A percentile compares a stretch with the other conserved stretches of the same genome.
Evolutionary conservation across 2,888 invertebrate genomes (phyloP).

Genomic region (Steinernema hermaphroditum): DNA sequence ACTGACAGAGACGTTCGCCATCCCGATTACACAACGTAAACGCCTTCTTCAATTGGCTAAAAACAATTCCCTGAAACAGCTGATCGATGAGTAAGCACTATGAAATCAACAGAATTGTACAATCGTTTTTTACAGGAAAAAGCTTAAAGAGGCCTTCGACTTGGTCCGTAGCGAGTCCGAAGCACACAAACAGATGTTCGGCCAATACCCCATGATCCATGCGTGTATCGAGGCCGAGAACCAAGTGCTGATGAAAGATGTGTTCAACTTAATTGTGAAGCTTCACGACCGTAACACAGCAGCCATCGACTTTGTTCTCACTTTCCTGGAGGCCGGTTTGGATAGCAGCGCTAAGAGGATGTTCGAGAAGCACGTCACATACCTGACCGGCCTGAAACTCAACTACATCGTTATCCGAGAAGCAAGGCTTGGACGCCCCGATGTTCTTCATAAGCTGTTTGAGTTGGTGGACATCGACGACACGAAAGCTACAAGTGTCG

Average conservation of each 20-base stretch:
- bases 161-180: neutral
- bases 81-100: neutral
- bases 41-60: slow-evolving; percentile 1
- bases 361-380: slow-evolving; percentile 14
- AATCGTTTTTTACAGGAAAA: slow-evolving; percentile 9
- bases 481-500: neutral
- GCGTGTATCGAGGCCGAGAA: slow-evolving; percentile 32
- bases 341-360: slow-evolving; percentile 25
- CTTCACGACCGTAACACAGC: slow-evolving; percentile 33
- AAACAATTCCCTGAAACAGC: neutral
- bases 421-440: slow-evolving; percentile 27
- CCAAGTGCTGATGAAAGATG: neutral
- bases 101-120: too few relatives aligned
- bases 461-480: slow-evolving; percentile 22
- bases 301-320: slow-evolving; percentile 23
- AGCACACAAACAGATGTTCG: slow-evolving; percentile 14
- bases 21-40: neutral
- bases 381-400: slow-evolving; percentile 7
- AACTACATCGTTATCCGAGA: slow-evolving; percentile 31
- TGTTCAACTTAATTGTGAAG: slow-evolving; percentile 24
- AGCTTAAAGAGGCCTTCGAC: slow-evolving; percentile 30
- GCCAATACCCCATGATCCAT: slow-evolving; percentile 28
- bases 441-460: slow-evolving; percentile 33
- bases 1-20: neutral
- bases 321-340: slow-evolving; percentile 29